A percentile compares a stretch with the other conserved stretches of the same genome.
Evolutionary conservation across 64 coral and sea anemone genomes (phyloP).

Genomic region (Montipora cactus): DNA sequence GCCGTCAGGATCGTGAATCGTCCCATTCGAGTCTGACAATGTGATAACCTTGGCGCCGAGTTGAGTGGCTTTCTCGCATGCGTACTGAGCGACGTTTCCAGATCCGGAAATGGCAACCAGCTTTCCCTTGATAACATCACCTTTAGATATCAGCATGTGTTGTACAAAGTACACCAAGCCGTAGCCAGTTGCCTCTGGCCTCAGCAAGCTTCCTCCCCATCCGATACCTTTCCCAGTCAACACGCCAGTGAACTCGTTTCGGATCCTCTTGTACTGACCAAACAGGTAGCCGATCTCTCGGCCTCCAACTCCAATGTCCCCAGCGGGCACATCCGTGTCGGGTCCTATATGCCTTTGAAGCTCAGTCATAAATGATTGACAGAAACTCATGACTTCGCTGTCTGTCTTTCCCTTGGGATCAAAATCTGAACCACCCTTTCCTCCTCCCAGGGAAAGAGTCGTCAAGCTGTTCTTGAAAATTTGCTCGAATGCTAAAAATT

Average conservation of each 20-base stretch:
- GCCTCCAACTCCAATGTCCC: constrained; percentile 92
- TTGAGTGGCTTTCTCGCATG: constrained; percentile 74
- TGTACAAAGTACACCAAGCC: constrained; percentile 93
- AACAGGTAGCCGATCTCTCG: constrained; percentile 92
- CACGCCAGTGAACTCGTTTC: constrained; percentile 96
- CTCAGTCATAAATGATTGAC: constrained; percentile 93
- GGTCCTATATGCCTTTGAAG: constrained; percentile 88
- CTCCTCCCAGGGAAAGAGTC: constrained; percentile 89
- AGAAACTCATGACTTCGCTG: constrained; percentile 95
- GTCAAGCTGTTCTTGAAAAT: constrained; percentile 92
- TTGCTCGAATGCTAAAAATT: constrained; percentile 83
- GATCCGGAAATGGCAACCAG: constrained; percentile 86
- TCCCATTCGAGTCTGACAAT: constrained; percentile 83
- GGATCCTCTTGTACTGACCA: constrained; percentile 91
- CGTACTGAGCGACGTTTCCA: constrained; percentile 90
- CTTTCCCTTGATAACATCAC: constrained; percentile 77
- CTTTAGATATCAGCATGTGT: constrained; percentile 77
- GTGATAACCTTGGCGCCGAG: constrained; percentile 87
- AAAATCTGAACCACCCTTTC: constrained; percentile 91
- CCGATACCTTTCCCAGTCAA: constrained; percentile 84
- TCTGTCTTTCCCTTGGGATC: constrained; percentile 95
- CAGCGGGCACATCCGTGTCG: constrained; percentile 88
- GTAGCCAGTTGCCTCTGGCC: constrained; percentile 93
- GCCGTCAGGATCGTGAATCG: constrained; percentile 84
- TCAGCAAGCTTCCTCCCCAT: constrained; percentile 87